Base-by-base conservation (phyloP, 2,113 vertebrate genomes). In the Myotis brandtii region DNA sequence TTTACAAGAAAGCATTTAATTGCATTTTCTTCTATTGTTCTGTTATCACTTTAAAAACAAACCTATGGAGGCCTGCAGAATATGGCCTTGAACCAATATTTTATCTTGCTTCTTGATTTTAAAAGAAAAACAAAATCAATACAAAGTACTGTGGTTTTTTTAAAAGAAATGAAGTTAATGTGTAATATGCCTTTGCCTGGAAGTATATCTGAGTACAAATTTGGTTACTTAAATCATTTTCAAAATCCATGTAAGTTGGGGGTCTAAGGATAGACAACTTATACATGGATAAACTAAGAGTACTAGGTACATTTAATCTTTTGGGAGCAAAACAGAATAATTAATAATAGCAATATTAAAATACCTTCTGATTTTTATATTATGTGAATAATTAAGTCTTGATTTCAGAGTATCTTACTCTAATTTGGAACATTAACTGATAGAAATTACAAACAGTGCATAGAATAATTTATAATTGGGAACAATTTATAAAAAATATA, bases 51-150 rank as follows among this genome's bases (percentile, higher is more conserved):
- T 52, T 52, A 46, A 96, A 80, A 56, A 34, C 2, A 37, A 64
- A 40, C 1, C 2, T 34, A 3, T 18, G 50, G 25, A 86, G 9
- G 10, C 3, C 1, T 93, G 9, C 18, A 67, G 21, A 76, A 54
- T 52, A 48, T 20, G 46, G 17, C 2, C 8, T 76, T 83, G n/a
- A 59, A 46, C 7, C 9, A 84, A 54, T 2, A 73, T 72, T 95
- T 88, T 30, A 3, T 40, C 88, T 80, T 93, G 16, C 8, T 91
- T 91, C 23, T 91, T 75, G 4, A 82, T 87, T 70, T 69, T 91
- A 75, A 81, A 86, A 66, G 48, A 69, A 62, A 85, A 89, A 59
- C 34, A 52, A 66, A 91, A 89, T 67, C 1, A 80, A 82, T 14
- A 37, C 3, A 59, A 76, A 40, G 0, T 18, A 17, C 17, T 32